phyloP scores from a whole-genome alignment of 2,113 vertebrate genomes.

The Neodontobutis hainanensis region DNA sequence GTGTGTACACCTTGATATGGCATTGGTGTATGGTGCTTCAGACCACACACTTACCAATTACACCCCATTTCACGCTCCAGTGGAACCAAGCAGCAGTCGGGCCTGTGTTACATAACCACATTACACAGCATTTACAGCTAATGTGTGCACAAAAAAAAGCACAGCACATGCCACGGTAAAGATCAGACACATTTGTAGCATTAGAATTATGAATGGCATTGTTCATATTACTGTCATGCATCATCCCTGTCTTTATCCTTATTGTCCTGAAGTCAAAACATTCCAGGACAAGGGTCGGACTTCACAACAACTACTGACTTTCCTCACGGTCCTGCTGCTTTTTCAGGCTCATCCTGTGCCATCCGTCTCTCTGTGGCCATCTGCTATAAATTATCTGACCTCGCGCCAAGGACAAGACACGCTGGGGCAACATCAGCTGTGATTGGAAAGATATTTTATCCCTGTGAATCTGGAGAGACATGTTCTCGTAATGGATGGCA shows the following conservation, averaged over 20 bases:
- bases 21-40: constrained; percentile 46
- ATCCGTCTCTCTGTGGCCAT: constrained; percentile 44
- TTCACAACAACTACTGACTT: constrained; percentile 29
- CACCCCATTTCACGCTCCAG: constrained; percentile 64
- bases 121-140: constrained; percentile 63
- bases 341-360: constrained; percentile 33
- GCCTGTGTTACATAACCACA: constrained; percentile 56
- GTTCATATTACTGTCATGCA: constrained; percentile 2
- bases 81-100: constrained; percentile 48
- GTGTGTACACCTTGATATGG: constrained; percentile 35
- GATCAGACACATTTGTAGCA: neutral
- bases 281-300: constrained; percentile 30
- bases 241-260: neutral
- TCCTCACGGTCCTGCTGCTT: constrained; percentile 28
- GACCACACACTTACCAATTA: constrained; percentile 66
- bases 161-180: neutral
- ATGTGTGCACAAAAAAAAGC: constrained; percentile 17
- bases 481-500: neutral
- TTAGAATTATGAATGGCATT: neutral
- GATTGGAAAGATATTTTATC: constrained; percentile 17
- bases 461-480: neutral
- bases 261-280: constrained; percentile 27
- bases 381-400: constrained; percentile 58
- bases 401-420: constrained; percentile 49
- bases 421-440: constrained; percentile 32